Evolutionary conservation across 2,888 invertebrate genomes (phyloP).

Genomic region (Thelaira solivaga): DNA sequence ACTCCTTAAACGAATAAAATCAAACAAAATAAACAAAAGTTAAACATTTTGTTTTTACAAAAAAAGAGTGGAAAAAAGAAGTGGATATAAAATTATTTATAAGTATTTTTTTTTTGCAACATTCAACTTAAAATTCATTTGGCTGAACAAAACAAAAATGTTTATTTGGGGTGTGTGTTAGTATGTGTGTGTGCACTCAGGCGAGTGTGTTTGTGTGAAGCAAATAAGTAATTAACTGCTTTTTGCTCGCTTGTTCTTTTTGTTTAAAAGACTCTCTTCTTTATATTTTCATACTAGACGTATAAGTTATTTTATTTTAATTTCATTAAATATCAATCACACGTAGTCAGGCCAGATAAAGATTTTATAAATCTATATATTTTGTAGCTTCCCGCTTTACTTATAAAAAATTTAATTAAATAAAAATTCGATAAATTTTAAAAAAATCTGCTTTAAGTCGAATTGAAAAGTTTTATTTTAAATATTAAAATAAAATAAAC

Average conservation of each 20-base stretch:
- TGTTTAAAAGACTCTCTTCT: neutral
- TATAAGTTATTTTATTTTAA: constrained; percentile 8
- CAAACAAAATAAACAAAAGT: too few species aligned
- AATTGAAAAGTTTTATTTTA: too few species aligned
- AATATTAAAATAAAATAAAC: too few species aligned
- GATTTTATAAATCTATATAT: too few species aligned
- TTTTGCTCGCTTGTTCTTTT: neutral
- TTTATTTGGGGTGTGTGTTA: neutral
- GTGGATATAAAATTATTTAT: neutral
- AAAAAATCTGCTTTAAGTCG: too few species aligned
- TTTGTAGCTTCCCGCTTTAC: too few species aligned
- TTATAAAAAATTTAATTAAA: too few species aligned
- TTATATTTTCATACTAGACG: neutral
- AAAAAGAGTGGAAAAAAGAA: neutral
- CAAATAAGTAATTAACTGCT: neutral
- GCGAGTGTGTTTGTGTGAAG: neutral
- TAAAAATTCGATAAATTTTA: too few species aligned
- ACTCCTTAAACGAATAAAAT: too few species aligned
- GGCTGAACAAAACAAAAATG: neutral
- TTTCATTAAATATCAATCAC: constrained; percentile 22
- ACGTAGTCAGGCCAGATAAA: too few species aligned
- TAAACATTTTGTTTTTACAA: neutral
- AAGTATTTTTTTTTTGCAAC: neutral
- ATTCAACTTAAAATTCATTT: constrained; percentile 23
- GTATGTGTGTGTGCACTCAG: neutral